Conservation (phyloP, 2,113 vertebrate species). For the Hippocampus zosterae region DNA sequence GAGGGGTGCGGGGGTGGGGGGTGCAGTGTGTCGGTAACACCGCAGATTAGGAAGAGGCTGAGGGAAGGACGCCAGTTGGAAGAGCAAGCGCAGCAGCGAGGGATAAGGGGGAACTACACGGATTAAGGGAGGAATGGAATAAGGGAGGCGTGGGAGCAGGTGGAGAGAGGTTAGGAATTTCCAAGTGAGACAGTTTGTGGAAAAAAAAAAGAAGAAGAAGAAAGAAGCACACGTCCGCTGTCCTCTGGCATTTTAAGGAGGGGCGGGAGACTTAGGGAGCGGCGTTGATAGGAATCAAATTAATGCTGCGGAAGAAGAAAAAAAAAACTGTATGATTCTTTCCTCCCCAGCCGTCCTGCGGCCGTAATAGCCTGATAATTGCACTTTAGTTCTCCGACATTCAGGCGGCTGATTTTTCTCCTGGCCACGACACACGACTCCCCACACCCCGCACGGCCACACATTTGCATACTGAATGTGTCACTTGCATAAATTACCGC, state of each 20-base stretch:
- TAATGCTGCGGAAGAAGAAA: constrained; percentile 66
- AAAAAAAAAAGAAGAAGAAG: constrained; percentile 54
- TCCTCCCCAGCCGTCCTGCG: constrained; percentile 61
- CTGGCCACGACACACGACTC: constrained; percentile 55
- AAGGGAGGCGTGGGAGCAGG: constrained; percentile 22
- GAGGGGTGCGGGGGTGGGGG: constrained; percentile 45
- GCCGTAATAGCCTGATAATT: constrained; percentile 81
- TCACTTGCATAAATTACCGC: constrained; percentile 79
- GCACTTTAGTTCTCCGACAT: constrained; percentile 77
- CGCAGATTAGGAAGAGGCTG: constrained; percentile 28
- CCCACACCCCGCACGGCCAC: constrained; percentile 62
- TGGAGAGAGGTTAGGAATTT: constrained; percentile 26
- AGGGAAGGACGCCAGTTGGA: not conserved
- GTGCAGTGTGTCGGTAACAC: constrained; percentile 44
- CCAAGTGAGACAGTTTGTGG: constrained; percentile 26
- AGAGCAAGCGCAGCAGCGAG: constrained; percentile 6
- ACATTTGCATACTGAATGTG: constrained; percentile 81
- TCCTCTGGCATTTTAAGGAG: constrained; percentile 50
- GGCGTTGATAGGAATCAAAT: constrained; percentile 75
- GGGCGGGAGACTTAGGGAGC: constrained; percentile 40
- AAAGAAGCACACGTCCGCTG: constrained; percentile 48
- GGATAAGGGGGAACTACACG: constrained; percentile 23
- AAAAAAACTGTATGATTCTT: constrained; percentile 64
- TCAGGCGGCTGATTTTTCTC: constrained; percentile 68
- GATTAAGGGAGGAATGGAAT: constrained; percentile 15